phyloP scores from a whole-genome alignment of 2,888 invertebrate genomes.

The Sesamia inferens region DNA sequence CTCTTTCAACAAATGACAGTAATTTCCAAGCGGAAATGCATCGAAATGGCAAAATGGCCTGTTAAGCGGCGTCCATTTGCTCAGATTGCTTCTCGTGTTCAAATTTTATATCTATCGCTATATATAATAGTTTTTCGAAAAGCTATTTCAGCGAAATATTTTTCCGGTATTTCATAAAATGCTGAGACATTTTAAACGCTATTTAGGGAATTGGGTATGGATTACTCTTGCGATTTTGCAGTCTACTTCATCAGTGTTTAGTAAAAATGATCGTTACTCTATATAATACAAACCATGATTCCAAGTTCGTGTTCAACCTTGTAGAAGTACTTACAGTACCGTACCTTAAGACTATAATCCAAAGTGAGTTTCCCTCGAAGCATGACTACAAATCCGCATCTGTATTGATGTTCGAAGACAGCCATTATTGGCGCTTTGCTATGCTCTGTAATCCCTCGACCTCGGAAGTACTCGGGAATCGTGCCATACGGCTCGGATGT shows the following conservation, averaged over 20 bases:
- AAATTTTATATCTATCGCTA: conserved; percentile 79
- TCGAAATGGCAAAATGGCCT: conserved; percentile 87
- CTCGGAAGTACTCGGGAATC: conserved; percentile 50
- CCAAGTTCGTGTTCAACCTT: conserved; percentile 28
- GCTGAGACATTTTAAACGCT: conserved; percentile 38
- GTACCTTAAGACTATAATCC: conserved; percentile 60
- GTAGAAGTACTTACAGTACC: conserved; percentile 25
- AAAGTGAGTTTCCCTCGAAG: conserved; percentile 48
- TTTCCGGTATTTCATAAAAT: conserved; percentile 56
- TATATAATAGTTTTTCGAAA: conserved; percentile 68
- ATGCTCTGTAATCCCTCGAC: conserved; percentile 62
- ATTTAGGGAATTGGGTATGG: conserved; percentile 28
- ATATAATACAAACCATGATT: conserved; percentile 30
- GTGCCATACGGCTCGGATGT: conserved; percentile 34
- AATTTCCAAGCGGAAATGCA: conserved; percentile 88
- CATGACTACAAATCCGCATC: conserved; percentile 53
- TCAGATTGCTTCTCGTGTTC: conserved; percentile 82
- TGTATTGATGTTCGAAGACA: conserved; percentile 63
- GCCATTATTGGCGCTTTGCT: conserved; percentile 62
- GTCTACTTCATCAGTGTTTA: conserved; percentile 10
- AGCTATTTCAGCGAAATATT: conserved; percentile 61
- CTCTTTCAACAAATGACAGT: conserved; percentile 86
- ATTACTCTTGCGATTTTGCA: conserved; percentile 20
- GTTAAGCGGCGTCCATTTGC: conserved; percentile 86
- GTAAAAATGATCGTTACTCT: conserved; percentile 6